Percentiles rank a stretch among this genome's conserved stretches.
phyloP scores from a whole-genome alignment of 2,888 invertebrate species.

The Phragmatobia fuliginosa region DNA sequence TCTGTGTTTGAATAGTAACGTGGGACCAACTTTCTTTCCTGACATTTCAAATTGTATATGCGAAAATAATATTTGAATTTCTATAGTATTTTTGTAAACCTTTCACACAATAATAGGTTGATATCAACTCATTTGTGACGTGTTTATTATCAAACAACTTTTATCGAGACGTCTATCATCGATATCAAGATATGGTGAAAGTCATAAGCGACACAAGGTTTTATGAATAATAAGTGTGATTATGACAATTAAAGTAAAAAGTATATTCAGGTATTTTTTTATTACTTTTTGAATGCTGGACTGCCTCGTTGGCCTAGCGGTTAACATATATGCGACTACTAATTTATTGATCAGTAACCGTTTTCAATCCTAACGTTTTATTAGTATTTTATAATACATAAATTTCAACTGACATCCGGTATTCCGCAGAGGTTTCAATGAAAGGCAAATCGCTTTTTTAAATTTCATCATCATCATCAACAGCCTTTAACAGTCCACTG shows the following conservation, averaged over 20 bases:
- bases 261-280: background rate
- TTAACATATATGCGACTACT: background rate
- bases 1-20: background rate
- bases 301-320: too few species aligned
- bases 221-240: background rate
- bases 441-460: too few species aligned
- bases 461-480: too few species aligned
- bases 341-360: too few species aligned
- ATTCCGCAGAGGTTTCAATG: too few species aligned
- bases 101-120: constrained; percentile 31
- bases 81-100: constrained; percentile 3
- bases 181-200: constrained; percentile 46
- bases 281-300: background rate
- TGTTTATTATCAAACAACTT: constrained; percentile 69
- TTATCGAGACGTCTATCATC: constrained; percentile 70
- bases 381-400: too few species aligned
- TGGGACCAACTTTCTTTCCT: background rate
- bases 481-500: too few species aligned
- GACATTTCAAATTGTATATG: background rate
- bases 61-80: constrained; percentile 1
- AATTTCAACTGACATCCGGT: too few species aligned
- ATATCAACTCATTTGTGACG: constrained; percentile 59
- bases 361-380: too few species aligned
- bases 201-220: constrained; percentile 28
- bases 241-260: background rate